Evolutionary conservation across 1,140 invertebrate species (phyloP).

Genomic region (Drosophila lini): DNA sequence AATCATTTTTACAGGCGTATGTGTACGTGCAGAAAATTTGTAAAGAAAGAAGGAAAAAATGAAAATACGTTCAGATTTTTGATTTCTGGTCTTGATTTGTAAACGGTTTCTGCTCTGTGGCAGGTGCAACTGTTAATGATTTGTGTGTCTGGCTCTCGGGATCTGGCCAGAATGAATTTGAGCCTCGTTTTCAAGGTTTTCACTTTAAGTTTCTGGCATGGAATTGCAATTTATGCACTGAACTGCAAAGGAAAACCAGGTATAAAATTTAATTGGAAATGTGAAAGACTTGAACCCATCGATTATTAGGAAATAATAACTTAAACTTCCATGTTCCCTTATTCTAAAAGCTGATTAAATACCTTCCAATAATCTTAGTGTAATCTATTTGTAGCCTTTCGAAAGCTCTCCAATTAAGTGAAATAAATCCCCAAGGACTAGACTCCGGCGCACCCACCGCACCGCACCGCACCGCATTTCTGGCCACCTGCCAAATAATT

Average conservation of each 20-base stretch:
- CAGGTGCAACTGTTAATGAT: conserved; percentile 52
- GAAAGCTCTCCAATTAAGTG: conserved; percentile 21
- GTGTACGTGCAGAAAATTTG: conserved; percentile 69
- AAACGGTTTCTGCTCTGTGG: conserved; percentile 26
- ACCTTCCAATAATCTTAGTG: neutral
- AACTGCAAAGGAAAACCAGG: neutral
- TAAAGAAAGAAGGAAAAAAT: conserved; percentile 48
- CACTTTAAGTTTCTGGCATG: conserved; percentile 14
- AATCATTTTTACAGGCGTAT: conserved; percentile 38
- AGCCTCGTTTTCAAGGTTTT: conserved; percentile 26
- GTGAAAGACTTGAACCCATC: too few relatives aligned
- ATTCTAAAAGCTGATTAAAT: neutral
- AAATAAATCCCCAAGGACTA: conserved; percentile 21
- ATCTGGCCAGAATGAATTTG: conserved; percentile 7
- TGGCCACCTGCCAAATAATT: conserved; percentile 25
- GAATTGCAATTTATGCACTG: conserved; percentile 2
- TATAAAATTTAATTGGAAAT: neutral
- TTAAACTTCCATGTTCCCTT: neutral
- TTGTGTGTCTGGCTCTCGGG: conserved; percentile 23
- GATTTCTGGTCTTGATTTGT: conserved; percentile 38
- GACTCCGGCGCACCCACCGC: neutral
- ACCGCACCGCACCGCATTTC: neutral
- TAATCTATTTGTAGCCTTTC: conserved; percentile 1
- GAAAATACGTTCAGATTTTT: conserved; percentile 36
- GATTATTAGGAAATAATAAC: too few relatives aligned